Conservation (phyloP, 2,888 invertebrate species). For the Atherix ibis region DNA sequence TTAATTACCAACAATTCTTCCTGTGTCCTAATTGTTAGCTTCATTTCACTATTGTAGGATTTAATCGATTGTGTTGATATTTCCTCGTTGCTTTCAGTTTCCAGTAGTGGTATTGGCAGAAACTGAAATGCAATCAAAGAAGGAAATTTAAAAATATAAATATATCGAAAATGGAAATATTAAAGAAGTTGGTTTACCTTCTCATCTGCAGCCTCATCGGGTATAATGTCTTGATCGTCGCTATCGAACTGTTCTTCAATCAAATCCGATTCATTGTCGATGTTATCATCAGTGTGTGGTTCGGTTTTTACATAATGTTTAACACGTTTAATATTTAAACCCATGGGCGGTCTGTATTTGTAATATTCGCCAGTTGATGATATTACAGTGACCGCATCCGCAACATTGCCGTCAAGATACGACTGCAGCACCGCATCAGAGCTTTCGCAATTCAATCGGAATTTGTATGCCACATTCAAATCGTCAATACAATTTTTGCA, state of each 20-base stretch:
- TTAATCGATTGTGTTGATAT: too few species aligned
- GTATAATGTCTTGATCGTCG: not conserved
- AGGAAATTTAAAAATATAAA: too few species aligned
- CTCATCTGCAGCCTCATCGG: too few species aligned
- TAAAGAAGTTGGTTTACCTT: too few species aligned
- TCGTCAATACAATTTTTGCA: conserved; percentile 24
- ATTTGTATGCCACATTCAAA: conserved; percentile 24
- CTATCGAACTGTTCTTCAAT: conserved; percentile 2
- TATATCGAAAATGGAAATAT: too few species aligned
- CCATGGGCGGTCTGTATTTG: conserved; percentile 19
- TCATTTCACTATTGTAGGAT: too few species aligned
- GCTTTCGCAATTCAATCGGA: conserved; percentile 26
- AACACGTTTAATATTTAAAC: conserved; percentile 18
- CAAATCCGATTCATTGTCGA: conserved; percentile 1
- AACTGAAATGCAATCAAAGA: too few species aligned
- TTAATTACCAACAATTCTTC: too few species aligned
- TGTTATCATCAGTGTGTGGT: conserved; percentile 4
- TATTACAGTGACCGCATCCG: conserved; percentile 13
- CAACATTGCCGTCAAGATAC: conserved; percentile 14
- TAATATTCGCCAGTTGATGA: conserved; percentile 12
- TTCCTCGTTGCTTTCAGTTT: too few species aligned
- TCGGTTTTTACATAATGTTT: conserved; percentile 8
- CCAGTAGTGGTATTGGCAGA: too few species aligned
- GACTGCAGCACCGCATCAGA: conserved; percentile 23
- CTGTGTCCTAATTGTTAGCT: too few species aligned